Conservation (phyloP, 2,888 invertebrate species). For the Cerceris ruficornis region DNA sequence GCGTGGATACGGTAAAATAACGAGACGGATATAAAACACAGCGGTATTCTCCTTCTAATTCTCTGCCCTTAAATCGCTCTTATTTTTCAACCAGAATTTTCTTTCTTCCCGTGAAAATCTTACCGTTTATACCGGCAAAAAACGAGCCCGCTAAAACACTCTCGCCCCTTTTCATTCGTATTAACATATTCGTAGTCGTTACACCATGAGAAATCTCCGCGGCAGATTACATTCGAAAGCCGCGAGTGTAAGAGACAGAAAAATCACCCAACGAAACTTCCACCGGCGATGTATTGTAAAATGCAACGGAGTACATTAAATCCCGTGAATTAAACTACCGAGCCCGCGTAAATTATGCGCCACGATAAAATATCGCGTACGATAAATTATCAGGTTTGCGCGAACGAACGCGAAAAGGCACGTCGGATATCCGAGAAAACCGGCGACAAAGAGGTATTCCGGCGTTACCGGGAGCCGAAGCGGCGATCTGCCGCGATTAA, state of each 20-base stretch:
- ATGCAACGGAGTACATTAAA: slow-evolving; percentile 44
- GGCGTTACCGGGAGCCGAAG: slow-evolving; percentile 3
- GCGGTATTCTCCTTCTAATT: too few species aligned
- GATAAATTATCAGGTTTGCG: slow-evolving; percentile 57
- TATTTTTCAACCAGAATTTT: too few species aligned
- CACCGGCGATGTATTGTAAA: slow-evolving; percentile 1
- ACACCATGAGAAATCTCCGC: not conserved
- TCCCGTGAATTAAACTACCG: slow-evolving; percentile 46
- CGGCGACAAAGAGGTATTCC: slow-evolving; percentile 35
- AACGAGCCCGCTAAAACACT: too few species aligned
- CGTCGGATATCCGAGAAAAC: slow-evolving; percentile 24
- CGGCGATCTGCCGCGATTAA: slow-evolving; percentile 46
- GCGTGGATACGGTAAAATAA: not conserved
- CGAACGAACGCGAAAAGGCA: slow-evolving; percentile 26
- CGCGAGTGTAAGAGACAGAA: not conserved
- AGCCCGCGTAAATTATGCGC: slow-evolving; percentile 36
- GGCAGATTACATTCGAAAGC: not conserved
- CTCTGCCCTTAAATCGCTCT: too few species aligned
- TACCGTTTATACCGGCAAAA: too few species aligned
- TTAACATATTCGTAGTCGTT: too few species aligned
- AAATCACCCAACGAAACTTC: slow-evolving; percentile 5
- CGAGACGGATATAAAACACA: not conserved
- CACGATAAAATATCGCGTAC: slow-evolving; percentile 49
- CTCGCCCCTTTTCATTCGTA: too few species aligned
- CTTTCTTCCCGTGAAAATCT: too few species aligned